Base-by-base conservation (phyloP, 1,140 invertebrate species). In the Acromyrmex echinatior region DNA sequence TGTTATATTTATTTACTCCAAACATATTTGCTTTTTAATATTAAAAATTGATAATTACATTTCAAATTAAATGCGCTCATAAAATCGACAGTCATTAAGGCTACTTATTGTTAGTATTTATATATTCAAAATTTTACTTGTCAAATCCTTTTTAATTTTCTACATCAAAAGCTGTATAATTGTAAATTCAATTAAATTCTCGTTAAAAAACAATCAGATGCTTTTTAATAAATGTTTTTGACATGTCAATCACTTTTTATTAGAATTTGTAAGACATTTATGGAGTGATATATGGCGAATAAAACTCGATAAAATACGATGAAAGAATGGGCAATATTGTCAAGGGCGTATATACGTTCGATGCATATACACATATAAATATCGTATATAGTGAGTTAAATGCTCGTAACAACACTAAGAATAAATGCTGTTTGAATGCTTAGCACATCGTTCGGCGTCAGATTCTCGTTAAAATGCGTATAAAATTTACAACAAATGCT, bases 301-400 rank as follows among this genome's bases (percentile, higher is more conserved):
- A 16, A 77, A 79, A 80, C n/a, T 14, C 58, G 7, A 78, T 78
- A 18, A 76, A 78, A 63, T 21, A n/a, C 14, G n/a, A 78, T 78
- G 0, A 78, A 78, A 9, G 25, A 7, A 78, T 14, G 25, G 18
- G 18, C 45, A 58, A 79, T 66, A 66, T 78, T 78, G 60, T 79
- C 28, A 25, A 62, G n/a, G 45, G 16, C 21, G 16, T 18, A 25
- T 3, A 16, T 1, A 68, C 6, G 7, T 56, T 53, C 14, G 49
- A 66, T 53, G 12, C 18, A 53, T 56, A 56, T 80, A 39, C 31
- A 39, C 39, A 31, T 4, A 31, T 58, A 56, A 80, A 70, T 70
- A 80, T 39, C 78, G 14, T 56, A 53, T 28, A 58, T 25, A 68
- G 49, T 12, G 28, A 56, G 45, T 80, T 70, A 80, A 80, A 14